Evolutionary conservation across 2,797 vertebrate genomes (phyloP).

Genomic region (Silurus aristotelis): DNA sequence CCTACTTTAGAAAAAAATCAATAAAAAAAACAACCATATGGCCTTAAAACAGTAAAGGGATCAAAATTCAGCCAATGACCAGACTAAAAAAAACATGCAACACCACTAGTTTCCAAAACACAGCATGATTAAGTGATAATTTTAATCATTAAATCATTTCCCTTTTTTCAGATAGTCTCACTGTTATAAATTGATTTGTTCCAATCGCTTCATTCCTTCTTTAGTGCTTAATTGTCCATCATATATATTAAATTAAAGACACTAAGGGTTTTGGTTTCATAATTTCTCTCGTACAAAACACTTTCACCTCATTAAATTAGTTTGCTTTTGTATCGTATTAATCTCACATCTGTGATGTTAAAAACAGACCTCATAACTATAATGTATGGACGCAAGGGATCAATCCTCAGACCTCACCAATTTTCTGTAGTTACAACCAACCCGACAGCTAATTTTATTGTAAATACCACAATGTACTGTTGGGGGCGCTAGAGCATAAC

Average conservation of each 20-base stretch:
- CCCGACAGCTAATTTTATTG: background rate
- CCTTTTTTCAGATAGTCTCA: background rate
- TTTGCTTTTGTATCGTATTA: background rate
- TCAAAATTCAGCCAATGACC: background rate
- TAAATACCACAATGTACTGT: background rate
- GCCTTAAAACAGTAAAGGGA: background rate
- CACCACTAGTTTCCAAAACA: background rate
- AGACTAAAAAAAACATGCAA: background rate
- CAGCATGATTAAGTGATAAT: background rate
- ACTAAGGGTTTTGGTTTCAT: background rate
- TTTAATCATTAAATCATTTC: background rate
- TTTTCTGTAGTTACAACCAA: background rate
- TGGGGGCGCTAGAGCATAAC: conserved; percentile 40
- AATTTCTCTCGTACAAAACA: background rate
- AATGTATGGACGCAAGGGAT: background rate
- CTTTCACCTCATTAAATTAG: background rate
- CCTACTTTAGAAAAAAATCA: too few species aligned
- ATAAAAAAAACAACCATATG: background rate
- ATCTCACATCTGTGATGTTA: background rate
- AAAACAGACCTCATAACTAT: background rate
- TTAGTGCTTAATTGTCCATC: background rate
- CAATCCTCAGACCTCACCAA: background rate
- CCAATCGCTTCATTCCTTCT: background rate
- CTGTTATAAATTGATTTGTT: background rate
- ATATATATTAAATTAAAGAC: background rate